Evolutionary conservation across 92 coral and sea anemone genomes (phyloP).

Genomic region (Palythoa caribaeorum): DNA sequence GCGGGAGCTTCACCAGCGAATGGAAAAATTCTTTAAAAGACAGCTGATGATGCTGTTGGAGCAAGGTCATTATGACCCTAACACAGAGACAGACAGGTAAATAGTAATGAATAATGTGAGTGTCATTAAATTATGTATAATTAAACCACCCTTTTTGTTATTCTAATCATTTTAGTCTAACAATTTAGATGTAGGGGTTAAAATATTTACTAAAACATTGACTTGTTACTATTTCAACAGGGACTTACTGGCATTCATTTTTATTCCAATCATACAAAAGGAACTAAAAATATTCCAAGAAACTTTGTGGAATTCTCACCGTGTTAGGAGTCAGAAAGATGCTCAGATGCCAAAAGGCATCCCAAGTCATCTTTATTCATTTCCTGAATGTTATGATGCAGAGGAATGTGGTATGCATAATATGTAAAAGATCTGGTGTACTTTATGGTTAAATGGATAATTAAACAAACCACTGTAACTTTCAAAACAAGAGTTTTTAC

Average conservation of each 20-base stretch:
- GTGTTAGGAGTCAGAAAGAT: conserved; percentile 38
- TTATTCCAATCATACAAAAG: background rate
- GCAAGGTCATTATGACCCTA: conserved; percentile 20
- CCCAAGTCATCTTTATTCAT: conserved; percentile 38
- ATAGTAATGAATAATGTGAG: background rate
- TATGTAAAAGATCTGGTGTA: too few species aligned
- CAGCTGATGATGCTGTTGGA: conserved; percentile 16
- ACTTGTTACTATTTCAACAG: conserved; percentile 16
- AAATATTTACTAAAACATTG: background rate
- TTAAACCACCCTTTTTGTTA: background rate
- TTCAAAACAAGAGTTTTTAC: too few species aligned
- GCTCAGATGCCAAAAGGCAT: conserved; percentile 48
- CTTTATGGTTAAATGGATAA: too few species aligned
- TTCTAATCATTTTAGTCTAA: background rate
- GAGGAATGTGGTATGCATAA: conserved; percentile 41
- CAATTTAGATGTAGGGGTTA: background rate
- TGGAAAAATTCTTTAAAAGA: conserved; percentile 6
- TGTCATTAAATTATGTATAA: background rate
- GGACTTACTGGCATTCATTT: conserved; percentile 39
- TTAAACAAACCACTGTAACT: too few species aligned
- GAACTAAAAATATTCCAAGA: conserved; percentile 6
- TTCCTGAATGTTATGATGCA: conserved; percentile 41
- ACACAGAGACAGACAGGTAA: conserved; percentile 12
- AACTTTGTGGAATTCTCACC: conserved; percentile 39
- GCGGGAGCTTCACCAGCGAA: background rate